Evolutionary conservation across 2,888 invertebrate genomes (phyloP), one percentile per base, ranked within the genome.

Genomic region (Tachina lurida): DNA sequence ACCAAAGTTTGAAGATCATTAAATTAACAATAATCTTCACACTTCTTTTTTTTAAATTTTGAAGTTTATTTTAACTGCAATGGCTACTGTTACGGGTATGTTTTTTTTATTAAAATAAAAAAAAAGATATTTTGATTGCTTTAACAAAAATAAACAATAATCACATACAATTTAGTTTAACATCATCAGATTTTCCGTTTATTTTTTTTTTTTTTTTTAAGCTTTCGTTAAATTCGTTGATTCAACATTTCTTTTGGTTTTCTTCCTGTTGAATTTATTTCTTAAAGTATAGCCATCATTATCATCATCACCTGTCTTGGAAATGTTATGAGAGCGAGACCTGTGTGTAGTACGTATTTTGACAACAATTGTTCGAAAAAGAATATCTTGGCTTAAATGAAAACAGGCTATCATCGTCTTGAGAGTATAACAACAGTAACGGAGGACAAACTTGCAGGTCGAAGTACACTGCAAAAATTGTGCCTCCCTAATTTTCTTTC

Each of bases 261-360:
- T 67, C 54, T 70, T 74, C 45, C 65, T 67, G 77, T 60, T 65
- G 65, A 60, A 77, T 54, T 83, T 73, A 71, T 76, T 67, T 73
- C 67, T 78, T 47, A 68, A 73, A 74, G 77, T 67, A 73, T 67
- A 78, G 77, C 77, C 77, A 74, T 84, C 83, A 81, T 75, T 70
- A 81, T 81, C 67, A 73, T 74, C 77, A 78, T 78, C 83, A 84
- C 83, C 83, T 84, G 83, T 78, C 73, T 84, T 67, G 45, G 62
- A 78, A 78, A 45, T 78, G 47, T 67, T 73, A 62, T 17, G 31
- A 77, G 49, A 71, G 62, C 75, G n/a, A 75, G 71, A 84, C 67
- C 54, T 68, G 60, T 52, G 58, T 77, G 49, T 76, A 63, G 77
- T 52, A 52, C 73, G 41, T 52, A 65, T 62, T 84, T 78, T 73